Conservation (phyloP, 2,888 invertebrate species). For the Agapetus fuscipes region DNA sequence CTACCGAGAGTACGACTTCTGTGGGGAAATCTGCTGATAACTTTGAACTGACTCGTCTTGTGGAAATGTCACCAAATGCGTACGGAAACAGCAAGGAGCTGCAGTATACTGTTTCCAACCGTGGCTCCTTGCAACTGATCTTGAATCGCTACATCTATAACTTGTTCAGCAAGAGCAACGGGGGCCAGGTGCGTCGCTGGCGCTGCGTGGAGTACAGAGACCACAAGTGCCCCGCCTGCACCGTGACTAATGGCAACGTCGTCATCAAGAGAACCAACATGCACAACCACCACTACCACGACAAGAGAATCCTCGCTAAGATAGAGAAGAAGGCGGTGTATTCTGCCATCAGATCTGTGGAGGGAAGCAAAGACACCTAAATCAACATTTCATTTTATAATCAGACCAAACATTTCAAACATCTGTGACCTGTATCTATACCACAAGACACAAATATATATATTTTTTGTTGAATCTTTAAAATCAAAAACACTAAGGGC, state of each 20-base stretch:
- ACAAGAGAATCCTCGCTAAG: conserved; percentile 39
- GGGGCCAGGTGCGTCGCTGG: conserved; percentile 30
- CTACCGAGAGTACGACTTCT: not conserved
- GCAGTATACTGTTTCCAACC: conserved; percentile 30
- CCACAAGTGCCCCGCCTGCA: conserved; percentile 31
- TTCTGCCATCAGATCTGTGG: conserved; percentile 31
- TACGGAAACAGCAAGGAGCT: conserved; percentile 16
- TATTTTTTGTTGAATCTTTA: too few species aligned
- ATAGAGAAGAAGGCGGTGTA: conserved; percentile 39
- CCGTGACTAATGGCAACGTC: conserved; percentile 31
- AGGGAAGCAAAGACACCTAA: conserved; percentile 15
- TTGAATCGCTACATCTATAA: conserved; percentile 32
- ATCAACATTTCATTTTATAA: too few species aligned
- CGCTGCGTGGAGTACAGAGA: conserved; percentile 37
- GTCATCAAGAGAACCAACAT: conserved; percentile 36
- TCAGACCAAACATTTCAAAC: too few species aligned
- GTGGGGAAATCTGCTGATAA: conserved; percentile 4
- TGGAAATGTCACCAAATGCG: conserved; percentile 14
- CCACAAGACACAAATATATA: too few species aligned
- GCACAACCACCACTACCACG: conserved; percentile 41
- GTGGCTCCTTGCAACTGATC: conserved; percentile 32
- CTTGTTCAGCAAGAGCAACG: conserved; percentile 28
- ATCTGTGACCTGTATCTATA: too few species aligned
- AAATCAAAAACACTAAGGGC: too few species aligned
- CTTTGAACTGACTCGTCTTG: conserved; percentile 9